Percentiles rank a stretch among this genome's conserved stretches.
phyloP scores from a whole-genome alignment of 2,113 vertebrate genomes.

The Solea solea region DNA sequence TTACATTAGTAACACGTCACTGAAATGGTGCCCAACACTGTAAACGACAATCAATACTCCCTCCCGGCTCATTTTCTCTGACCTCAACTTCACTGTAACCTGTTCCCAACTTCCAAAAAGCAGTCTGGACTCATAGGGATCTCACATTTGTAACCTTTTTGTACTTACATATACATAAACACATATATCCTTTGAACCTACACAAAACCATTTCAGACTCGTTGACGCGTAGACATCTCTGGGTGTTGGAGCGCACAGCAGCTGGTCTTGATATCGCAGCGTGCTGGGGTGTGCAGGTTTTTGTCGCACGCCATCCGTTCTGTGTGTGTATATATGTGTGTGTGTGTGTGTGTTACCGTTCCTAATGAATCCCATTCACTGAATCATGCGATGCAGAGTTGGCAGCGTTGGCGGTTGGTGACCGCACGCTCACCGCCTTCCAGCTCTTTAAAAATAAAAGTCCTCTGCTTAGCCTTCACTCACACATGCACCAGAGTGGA shows the following conservation, averaged over 20 bases:
- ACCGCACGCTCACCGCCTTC: conserved; percentile 63
- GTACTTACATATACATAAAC: no score
- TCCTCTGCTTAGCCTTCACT: conserved; percentile 48
- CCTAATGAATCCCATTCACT: conserved; percentile 79
- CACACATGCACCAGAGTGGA: conserved; percentile 21
- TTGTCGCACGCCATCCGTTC: conserved; percentile 67
- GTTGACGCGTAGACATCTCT: conserved; percentile 3
- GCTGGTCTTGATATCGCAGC: conserved; percentile 77
- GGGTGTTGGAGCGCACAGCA: conserved; percentile 71
- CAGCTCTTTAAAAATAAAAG: conserved; percentile 65
- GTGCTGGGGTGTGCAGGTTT: conserved; percentile 61
- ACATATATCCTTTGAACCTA: conserved; percentile 6
- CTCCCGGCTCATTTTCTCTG: no score
- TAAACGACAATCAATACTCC: no score
- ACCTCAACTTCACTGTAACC: no score
- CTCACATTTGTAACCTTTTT: no score
- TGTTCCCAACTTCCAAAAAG: no score
- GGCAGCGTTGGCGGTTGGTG: conserved; percentile 62
- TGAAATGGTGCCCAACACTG: no score
- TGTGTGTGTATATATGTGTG: conserved; percentile 50
- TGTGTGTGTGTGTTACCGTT: conserved; percentile 57
- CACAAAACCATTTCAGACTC: neutral
- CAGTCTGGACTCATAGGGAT: no score
- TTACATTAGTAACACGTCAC: no score
- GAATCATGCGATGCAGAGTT: conserved; percentile 73